These are phyloP conservation scores for Sphinx pinastri DNA, from an alignment of 2,888 invertebrate species.

Conservation along the genomic window DNA sequence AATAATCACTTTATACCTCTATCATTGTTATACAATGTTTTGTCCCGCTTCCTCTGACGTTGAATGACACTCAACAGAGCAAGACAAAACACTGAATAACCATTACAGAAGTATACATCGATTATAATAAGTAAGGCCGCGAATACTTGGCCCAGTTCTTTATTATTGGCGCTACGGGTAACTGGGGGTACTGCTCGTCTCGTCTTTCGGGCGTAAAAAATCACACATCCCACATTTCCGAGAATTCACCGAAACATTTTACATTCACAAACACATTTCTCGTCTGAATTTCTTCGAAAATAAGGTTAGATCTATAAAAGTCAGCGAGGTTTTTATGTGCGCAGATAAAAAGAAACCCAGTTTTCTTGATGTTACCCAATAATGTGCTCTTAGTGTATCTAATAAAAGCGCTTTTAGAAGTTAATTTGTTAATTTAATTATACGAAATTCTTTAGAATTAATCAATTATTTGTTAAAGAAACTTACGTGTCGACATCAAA, in stretches of 20 bases:
- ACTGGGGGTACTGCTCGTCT: too few species aligned
- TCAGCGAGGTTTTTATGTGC: constrained; percentile 23
- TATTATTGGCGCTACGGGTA: too few species aligned
- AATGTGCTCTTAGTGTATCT: constrained; percentile 13
- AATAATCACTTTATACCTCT: too few species aligned
- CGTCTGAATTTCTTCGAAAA: constrained; percentile 20
- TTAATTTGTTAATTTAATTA: constrained; percentile 24
- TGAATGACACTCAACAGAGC: too few species aligned
- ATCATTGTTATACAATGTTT: too few species aligned
- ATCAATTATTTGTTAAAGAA: not conserved
- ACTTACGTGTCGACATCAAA: too few species aligned
- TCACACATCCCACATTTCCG: not conserved
- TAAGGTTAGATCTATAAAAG: constrained; percentile 28
- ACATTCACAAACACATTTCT: constrained; percentile 25
- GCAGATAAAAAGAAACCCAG: constrained; percentile 6
- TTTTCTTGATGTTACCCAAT: constrained; percentile 2
- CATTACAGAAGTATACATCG: too few species aligned
- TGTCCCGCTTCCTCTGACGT: too few species aligned
- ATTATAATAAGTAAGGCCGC: too few species aligned
- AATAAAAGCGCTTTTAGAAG: constrained; percentile 13
- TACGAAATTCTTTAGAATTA: constrained; percentile 9
- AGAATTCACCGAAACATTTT: not conserved
- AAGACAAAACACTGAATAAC: too few species aligned
- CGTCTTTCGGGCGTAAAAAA: too few species aligned
- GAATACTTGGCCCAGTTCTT: too few species aligned